Evolutionary conservation across 1,140 invertebrate species (phyloP).

Genomic region (Drosophila busckii): DNA sequence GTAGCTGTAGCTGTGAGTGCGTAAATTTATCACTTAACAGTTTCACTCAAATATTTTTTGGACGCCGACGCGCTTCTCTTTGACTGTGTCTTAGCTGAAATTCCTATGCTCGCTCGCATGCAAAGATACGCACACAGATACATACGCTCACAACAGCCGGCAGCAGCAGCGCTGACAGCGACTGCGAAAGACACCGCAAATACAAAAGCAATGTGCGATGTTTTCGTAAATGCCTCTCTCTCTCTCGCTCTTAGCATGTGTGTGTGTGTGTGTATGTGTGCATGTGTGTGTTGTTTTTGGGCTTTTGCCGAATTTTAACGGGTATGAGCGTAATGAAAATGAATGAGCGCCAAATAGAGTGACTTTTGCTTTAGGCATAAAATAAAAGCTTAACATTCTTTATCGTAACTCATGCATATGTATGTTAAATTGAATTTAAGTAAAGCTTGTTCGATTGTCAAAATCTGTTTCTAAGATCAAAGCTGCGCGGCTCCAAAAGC

Average conservation of each 20-base stretch:
- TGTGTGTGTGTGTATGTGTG: background rate
- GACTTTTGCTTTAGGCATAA: conserved; percentile 10
- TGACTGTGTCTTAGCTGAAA: conserved; percentile 41
- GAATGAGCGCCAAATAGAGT: conserved; percentile 16
- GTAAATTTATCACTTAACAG: conserved; percentile 43
- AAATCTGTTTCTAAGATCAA: too few species aligned
- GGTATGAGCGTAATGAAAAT: conserved; percentile 33
- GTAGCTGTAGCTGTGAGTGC: conserved; percentile 11
- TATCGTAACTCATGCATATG: too few species aligned
- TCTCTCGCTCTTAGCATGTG: background rate
- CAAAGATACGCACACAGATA: background rate
- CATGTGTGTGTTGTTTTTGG: conserved; percentile 20
- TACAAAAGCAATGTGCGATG: conserved; percentile 22
- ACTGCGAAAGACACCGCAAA: conserved; percentile 22
- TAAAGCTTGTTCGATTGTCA: too few species aligned
- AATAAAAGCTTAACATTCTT: background rate
- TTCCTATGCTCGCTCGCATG: conserved; percentile 44
- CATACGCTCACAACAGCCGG: background rate
- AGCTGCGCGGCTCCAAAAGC: too few species aligned
- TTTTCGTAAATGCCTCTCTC: conserved; percentile 19
- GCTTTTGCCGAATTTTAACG: conserved; percentile 37
- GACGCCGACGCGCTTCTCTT: conserved; percentile 23
- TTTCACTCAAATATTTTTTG: conserved; percentile 47
- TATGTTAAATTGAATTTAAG: too few species aligned
- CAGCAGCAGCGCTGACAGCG: conserved; percentile 15